phyloP scores from a whole-genome alignment of 2,888 invertebrate genomes.

The Leptopilina syphax region DNA sequence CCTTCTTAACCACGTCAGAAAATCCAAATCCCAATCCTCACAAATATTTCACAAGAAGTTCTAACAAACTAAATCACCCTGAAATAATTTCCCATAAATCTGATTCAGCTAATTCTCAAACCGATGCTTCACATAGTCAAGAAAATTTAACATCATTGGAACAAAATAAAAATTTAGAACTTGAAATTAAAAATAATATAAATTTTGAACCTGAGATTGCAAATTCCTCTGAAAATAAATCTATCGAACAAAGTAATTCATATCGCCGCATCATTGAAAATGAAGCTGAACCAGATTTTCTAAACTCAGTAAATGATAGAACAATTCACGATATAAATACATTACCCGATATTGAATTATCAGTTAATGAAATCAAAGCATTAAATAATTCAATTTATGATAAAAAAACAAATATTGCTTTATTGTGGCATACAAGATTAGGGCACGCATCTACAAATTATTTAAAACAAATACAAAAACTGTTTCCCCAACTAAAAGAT shows the following conservation, averaged over 20 bases:
- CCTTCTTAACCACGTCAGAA: too few species aligned
- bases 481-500: not conserved
- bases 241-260: not conserved
- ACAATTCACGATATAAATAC: too few species aligned
- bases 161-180: not conserved
- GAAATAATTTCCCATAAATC: not conserved
- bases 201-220: not conserved
- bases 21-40: too few species aligned
- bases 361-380: too few species aligned
- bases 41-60: too few species aligned
- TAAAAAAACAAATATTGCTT: too few species aligned
- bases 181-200: not conserved
- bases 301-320: not conserved
- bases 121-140: not conserved
- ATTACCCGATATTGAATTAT: too few species aligned
- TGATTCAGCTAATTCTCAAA: not conserved
- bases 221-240: not conserved
- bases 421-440: too few species aligned
- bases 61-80: too few species aligned
- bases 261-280: not conserved
- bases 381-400: not conserved
- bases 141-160: not conserved
- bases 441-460: not conserved
- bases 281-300: not conserved
- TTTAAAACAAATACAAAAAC: not conserved